Evolutionary conservation across 2,113 vertebrate genomes (phyloP), one percentile per base, ranked within the genome.

Genomic region (Bothrops jararaca): DNA sequence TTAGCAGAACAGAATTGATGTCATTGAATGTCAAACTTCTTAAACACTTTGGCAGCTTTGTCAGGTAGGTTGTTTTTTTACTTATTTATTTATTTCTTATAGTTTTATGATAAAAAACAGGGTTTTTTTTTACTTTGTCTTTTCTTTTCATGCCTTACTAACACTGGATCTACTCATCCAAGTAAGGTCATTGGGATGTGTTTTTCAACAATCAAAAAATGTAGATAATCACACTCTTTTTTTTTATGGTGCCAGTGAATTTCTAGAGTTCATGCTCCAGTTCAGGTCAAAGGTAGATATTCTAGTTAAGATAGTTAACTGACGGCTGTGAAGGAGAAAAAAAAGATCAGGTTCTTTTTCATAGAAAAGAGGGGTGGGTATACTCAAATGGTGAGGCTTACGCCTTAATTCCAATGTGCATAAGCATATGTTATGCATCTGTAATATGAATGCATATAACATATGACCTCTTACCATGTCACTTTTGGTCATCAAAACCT

Each of bases 181-280:
- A 52, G 50, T n/a, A 92, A 89, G 52, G 52, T 92, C 60, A 80
- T 26, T 52, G 48, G 88, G 53, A 92, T 85, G 20, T 52, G 42
- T 60, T 86, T 53, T 93, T 52, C 13, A 3, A 24, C 52, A 60
- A 48, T 53, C 39, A 5, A 90, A 93, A 42, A 74, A 42, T 60
- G 58, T n/a, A 11, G 54, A 60, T 86, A 86, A 64, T 90, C 60
- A 23, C 45, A 60, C 60, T 90, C 69, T 90, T 92, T 92, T 45
- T 50, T 69, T 90, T 90, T 18, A 90, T 34, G 48, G 29, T 52
- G 4, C 26, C 54, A 29, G 15, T 86, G 45, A 86, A 86, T 90
- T 86, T 93, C 74, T 90, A 60, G 60, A 90, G 92, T 86, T 90
- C 88, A 93, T 22, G 60, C 39, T 93, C 22, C 87, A 86, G 42